These are phyloP conservation scores for Clivina fossor DNA, from an alignment of 2,888 invertebrate genomes.

Conservation along the genomic window DNA sequence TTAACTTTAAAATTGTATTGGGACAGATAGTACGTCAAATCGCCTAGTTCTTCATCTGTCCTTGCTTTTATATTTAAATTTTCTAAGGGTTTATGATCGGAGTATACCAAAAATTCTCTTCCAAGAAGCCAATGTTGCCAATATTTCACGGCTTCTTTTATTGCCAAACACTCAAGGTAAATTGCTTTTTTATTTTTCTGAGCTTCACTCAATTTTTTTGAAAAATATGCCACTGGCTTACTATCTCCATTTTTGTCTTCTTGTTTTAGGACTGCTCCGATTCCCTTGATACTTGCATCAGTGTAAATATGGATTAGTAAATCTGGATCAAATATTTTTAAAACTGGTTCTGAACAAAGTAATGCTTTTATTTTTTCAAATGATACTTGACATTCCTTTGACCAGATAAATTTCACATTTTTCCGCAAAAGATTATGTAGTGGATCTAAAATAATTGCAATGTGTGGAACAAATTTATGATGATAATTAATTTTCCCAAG, in stretches of 20 bases:
- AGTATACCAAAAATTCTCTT: constrained; percentile 30
- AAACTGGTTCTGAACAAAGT: constrained; percentile 38
- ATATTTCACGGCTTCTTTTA: constrained; percentile 34
- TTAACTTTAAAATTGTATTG: constrained; percentile 18
- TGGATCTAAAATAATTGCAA: constrained; percentile 34
- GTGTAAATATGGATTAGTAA: constrained; percentile 37
- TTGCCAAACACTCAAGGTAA: constrained; percentile 33
- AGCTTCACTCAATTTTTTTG: constrained; percentile 33
- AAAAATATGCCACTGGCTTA: constrained; percentile 32
- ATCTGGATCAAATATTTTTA: constrained; percentile 38
- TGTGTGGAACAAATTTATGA: constrained; percentile 30
- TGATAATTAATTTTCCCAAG: constrained; percentile 35
- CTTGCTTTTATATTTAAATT: constrained; percentile 32
- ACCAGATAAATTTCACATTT: constrained; percentile 36
- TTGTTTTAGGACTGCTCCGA: constrained; percentile 41
- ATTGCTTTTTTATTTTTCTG: constrained; percentile 34
- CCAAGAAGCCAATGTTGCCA: constrained; percentile 36
- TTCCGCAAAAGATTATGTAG: constrained; percentile 36
- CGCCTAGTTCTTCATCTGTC: constrained; percentile 31
- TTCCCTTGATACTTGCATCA: constrained; percentile 39
- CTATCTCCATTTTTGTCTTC: constrained; percentile 13
- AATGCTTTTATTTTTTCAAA: constrained; percentile 35
- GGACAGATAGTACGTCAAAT: constrained; percentile 19
- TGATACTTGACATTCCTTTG: constrained; percentile 34
- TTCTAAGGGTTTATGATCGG: constrained; percentile 36